Evolutionary conservation across 64 coral and sea anemone genomes (phyloP).

Genomic region (Montipora capricornis): DNA sequence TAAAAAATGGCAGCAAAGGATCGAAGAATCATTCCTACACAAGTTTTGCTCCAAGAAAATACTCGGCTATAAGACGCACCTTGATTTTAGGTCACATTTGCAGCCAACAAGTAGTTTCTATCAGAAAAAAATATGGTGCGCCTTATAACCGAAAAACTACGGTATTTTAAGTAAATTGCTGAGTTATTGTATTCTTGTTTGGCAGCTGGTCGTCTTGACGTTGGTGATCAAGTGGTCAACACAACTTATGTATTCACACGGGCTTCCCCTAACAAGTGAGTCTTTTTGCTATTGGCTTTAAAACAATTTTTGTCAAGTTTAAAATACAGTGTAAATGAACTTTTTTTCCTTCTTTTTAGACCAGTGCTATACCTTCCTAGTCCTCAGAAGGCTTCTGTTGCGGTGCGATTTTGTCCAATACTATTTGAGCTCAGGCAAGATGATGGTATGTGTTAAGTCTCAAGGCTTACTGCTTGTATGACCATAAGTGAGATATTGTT

Average conservation of each 20-base stretch:
- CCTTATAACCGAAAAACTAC: too few species aligned
- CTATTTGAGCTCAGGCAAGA: constrained; percentile 85
- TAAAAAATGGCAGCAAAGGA: too few species aligned
- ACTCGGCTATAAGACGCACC: too few species aligned
- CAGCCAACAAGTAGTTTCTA: too few species aligned
- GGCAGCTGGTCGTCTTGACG: constrained; percentile 86
- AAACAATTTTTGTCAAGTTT: background rate
- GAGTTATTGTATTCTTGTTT: background rate
- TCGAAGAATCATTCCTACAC: too few species aligned
- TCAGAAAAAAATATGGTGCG: too few species aligned
- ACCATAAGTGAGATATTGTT: too few species aligned
- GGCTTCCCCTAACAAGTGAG: constrained; percentile 96
- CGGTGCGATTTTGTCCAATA: constrained; percentile 90
- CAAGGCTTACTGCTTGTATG: background rate
- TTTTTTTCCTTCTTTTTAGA: constrained; percentile 19
- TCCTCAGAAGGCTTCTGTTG: constrained; percentile 91
- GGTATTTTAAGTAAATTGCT: background rate
- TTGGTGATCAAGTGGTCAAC: constrained; percentile 78
- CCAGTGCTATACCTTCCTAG: constrained; percentile 92
- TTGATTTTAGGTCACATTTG: too few species aligned
- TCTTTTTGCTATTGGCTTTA: background rate
- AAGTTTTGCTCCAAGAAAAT: too few species aligned
- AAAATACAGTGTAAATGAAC: background rate
- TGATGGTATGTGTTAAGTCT: constrained; percentile 31
- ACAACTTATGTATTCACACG: constrained; percentile 97